phyloP scores from a whole-genome alignment of 2,888 invertebrate species.

The Hemithea aestivaria region DNA sequence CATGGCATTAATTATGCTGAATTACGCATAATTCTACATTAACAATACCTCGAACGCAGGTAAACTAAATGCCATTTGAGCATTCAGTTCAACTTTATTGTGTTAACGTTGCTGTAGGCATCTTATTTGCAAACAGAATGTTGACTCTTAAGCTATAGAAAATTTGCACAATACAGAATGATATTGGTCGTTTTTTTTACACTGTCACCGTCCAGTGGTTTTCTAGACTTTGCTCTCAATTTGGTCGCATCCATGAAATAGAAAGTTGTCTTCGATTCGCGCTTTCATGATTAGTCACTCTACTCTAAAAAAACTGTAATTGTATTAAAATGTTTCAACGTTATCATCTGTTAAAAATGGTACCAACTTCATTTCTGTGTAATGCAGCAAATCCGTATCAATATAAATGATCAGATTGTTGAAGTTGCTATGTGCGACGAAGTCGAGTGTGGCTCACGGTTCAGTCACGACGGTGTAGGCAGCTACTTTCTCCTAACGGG shows the following conservation, averaged over 20 bases:
- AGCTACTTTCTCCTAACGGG: slow-evolving; percentile 79
- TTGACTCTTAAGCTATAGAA: slow-evolving; percentile 17
- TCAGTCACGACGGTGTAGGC: slow-evolving; percentile 67
- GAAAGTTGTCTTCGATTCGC: slow-evolving; percentile 39
- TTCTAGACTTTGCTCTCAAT: slow-evolving; percentile 43
- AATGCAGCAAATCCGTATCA: slow-evolving; percentile 35
- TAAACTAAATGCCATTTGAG: slow-evolving; percentile 27
- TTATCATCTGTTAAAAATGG: too few species aligned
- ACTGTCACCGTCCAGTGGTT: slow-evolving; percentile 38
- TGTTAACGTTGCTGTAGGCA: slow-evolving; percentile 8
- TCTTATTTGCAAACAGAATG: slow-evolving; percentile 4
- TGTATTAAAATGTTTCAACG: too few species aligned
- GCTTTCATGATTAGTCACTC: slow-evolving; percentile 11
- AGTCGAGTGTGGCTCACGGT: slow-evolving; percentile 46
- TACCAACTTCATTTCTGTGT: too few species aligned
- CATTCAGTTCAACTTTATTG: slow-evolving; percentile 22
- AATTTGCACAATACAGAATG: slow-evolving; percentile 40
- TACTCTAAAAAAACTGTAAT: too few species aligned
- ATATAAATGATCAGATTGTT: slow-evolving; percentile 57
- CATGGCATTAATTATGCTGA: neutral
- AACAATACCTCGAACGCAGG: slow-evolving; percentile 9
- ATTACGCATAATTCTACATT: slow-evolving; percentile 6
- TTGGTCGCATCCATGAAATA: slow-evolving; percentile 34
- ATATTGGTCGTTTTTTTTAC: slow-evolving; percentile 44
- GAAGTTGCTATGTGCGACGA: slow-evolving; percentile 49